Base-by-base conservation (phyloP, 1,140 invertebrate species). In the Adoxophyes honmai region DNA sequence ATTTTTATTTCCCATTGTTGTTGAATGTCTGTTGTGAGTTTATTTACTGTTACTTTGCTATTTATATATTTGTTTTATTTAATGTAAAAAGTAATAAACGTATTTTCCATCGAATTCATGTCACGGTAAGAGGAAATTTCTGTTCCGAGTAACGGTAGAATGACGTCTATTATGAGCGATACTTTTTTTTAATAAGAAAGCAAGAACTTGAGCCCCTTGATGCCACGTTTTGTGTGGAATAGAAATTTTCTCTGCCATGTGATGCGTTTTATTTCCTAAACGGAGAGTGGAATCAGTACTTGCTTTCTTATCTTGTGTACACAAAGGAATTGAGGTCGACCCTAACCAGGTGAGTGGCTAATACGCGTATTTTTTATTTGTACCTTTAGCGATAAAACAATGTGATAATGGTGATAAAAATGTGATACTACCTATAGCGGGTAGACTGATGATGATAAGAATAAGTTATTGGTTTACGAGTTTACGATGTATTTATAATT, bases 181-280 rank as follows among this genome's bases (percentile, higher is more conserved):
- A 51, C 62, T 15, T 62, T 36, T 39, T 34, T 57, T 61, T 44
- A 14, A 59, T 88, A 75, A 76, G 86, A 86, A 88, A 88, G 86
- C 86, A 88, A 86, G 81, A 53, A 79, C 81, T 84, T 56, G 13
- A 74, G 62, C 39, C 36, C 13, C 8, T 53, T 57, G 42, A 55
- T 66, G 62, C 68, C 74, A 78, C 63, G 52, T 55, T 64, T 66
- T 51, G 55, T 51, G 55, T 86, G 88, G 88, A 89, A 90, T 90
- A 86, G 87, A 89, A 89, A 83, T 89, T 89, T 89, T 90, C 87
- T 86, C 81, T 72, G 63, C 65, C 64, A 61, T 72, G 79, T 89
- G 84, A 79, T 81, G 66, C 58, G 71, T 81, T 87, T 78, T 76
- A 78, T 73, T 75, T 63, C 66, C 15, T 59, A 66, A 53, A 56